Evolutionary conservation across 2,113 vertebrate genomes (phyloP), one percentile per base, ranked within the genome.

Genomic region (Nibea albiflora): DNA sequence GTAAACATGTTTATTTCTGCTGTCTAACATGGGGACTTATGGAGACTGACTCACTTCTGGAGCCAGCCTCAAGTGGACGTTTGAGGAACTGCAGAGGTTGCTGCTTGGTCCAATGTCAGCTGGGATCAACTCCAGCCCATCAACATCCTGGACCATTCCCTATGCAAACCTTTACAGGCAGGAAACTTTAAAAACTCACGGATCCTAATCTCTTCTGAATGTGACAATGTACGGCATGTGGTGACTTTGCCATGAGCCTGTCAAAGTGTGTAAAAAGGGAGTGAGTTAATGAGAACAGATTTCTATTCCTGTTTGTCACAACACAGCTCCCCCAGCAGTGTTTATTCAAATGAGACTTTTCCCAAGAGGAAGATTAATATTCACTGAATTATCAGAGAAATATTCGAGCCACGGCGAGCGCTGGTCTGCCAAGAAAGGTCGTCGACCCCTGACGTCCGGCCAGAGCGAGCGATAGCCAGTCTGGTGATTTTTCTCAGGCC

Each of bases 291-390:
- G 15, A 35, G 16, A 63, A 68, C 35, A 65, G n/a, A 75, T 76
- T 28, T 74, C 12, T 47, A 56, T 56, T 46, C 24, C n/a, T n/a
- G 46, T 46, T 66, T 77, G 54, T 15, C 63, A 64, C 24, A 28
- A 47, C 10, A 22, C 1, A 28, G 20, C 42, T 31, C 68, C 5
- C 11, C 26, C 3, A 46, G 24, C 31, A 26, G 24, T 67, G 60
- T 78, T 76, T 72, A 73, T 76, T 70, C 44, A 77, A 78, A 83
- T 62, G 8, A 62, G 42, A 71, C 19, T 73, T 73, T 88, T 78
- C 64, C 72, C 64, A 54, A 76, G 58, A 1, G 26, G 26, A 83
- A 73, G 8, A 66, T 42, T 49, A 53, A 73, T 61, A 83, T 76
- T 73, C 4, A 1, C 4, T 15, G 80, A 71, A 76, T 81, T 71